Conservation (phyloP, 2,888 invertebrate genomes). For the Notocelia uddmanniana region DNA sequence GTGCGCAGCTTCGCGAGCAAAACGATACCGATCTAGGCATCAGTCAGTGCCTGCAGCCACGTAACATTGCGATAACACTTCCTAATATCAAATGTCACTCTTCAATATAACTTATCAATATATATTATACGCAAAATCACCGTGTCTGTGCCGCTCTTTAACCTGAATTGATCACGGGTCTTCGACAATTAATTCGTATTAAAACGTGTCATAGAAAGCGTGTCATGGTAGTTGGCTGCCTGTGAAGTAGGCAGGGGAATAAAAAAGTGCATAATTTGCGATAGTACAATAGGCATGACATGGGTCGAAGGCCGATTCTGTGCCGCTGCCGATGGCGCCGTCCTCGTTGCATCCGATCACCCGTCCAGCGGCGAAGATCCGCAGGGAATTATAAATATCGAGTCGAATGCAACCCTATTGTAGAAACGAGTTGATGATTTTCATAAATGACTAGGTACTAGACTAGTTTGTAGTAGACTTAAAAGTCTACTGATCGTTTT, state of each 20-base stretch:
- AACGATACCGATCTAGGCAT: slow-evolving; percentile 41
- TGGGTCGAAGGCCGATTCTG: slow-evolving; percentile 65
- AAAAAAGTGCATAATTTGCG: slow-evolving; percentile 73
- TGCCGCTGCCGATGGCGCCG: slow-evolving; percentile 48
- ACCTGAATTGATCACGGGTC: slow-evolving; percentile 35
- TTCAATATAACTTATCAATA: slow-evolving; percentile 7
- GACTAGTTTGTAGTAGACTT: too few relatives aligned
- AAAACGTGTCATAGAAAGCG: slow-evolving; percentile 73
- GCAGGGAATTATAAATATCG: slow-evolving; percentile 42
- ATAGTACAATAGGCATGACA: slow-evolving; percentile 67
- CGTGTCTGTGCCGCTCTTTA: slow-evolving; percentile 31
- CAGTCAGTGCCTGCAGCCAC: slow-evolving; percentile 28
- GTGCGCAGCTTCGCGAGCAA: slow-evolving; percentile 42
- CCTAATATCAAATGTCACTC: slow-evolving; percentile 40
- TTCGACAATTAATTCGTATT: slow-evolving; percentile 47
- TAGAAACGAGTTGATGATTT: too few relatives aligned
- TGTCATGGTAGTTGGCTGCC: slow-evolving; percentile 68
- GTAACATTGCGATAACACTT: slow-evolving; percentile 42
- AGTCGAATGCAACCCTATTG: not conserved
- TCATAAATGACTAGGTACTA: too few relatives aligned
- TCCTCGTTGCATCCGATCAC: slow-evolving; percentile 64
- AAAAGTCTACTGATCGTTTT: too few relatives aligned
- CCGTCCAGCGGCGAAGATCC: slow-evolving; percentile 54
- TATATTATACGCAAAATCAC: slow-evolving; percentile 16
- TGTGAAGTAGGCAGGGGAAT: slow-evolving; percentile 57